phyloP scores from a whole-genome alignment of 1,140 invertebrate species.

The Drosophila sturtevanti region DNA sequence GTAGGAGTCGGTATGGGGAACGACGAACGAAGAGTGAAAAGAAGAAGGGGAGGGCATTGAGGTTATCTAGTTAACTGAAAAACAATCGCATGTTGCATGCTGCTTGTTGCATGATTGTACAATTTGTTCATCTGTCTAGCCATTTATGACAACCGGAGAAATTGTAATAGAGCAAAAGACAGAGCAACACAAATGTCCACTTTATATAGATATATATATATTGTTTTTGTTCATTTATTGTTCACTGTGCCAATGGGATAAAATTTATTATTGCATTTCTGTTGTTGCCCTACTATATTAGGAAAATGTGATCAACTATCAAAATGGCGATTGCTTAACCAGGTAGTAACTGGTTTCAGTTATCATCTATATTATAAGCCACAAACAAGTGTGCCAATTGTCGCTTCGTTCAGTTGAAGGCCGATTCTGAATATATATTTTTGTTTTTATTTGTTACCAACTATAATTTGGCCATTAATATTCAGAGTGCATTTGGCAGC shows the following conservation, averaged over 20 bases:
- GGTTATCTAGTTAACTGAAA: conserved; percentile 47
- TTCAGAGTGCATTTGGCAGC: conserved; percentile 34
- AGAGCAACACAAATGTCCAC: neutral
- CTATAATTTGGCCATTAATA: conserved; percentile 54
- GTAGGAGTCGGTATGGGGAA: neutral
- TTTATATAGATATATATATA: conserved; percentile 1
- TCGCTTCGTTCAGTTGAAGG: conserved; percentile 32
- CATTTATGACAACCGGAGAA: conserved; percentile 1
- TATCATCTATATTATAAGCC: neutral
- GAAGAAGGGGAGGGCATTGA: neutral
- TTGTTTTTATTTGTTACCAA: conserved; percentile 11
- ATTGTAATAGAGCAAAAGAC: conserved; percentile 1
- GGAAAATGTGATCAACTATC: conserved; percentile 24
- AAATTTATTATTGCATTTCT: conserved; percentile 2
- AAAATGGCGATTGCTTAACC: conserved; percentile 32
- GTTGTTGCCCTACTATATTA: conserved; percentile 27
- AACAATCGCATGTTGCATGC: conserved; percentile 55
- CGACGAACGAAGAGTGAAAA: too few species aligned
- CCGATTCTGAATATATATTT: conserved; percentile 40
- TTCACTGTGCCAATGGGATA: conserved; percentile 56
- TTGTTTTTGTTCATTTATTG: conserved; percentile 14
- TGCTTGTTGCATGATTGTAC: conserved; percentile 46
- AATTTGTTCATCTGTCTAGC: conserved; percentile 32
- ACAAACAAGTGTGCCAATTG: conserved; percentile 58
- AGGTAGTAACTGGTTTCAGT: conserved; percentile 38